Evolutionary conservation across 2,797 vertebrate genomes (phyloP).

Genomic region (Stomatorhinus walkeri): DNA sequence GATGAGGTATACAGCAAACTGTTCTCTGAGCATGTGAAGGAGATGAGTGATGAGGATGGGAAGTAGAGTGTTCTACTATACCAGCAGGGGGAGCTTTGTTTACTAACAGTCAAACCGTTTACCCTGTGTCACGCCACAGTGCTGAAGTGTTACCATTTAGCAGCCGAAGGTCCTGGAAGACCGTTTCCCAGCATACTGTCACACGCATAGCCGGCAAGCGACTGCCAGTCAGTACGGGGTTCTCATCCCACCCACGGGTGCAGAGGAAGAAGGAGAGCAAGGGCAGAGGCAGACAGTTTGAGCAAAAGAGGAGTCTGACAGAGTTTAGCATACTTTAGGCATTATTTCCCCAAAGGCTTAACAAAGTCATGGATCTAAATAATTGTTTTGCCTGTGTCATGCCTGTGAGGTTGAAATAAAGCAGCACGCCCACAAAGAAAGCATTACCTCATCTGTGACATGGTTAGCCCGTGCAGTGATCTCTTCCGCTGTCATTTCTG

Average conservation of each 20-base stretch:
- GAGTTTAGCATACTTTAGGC: neutral
- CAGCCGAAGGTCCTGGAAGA: conserved; percentile 24
- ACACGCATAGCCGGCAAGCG: conserved; percentile 28
- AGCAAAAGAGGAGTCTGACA: neutral
- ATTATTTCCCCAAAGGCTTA: neutral
- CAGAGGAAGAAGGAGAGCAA: conserved; percentile 19
- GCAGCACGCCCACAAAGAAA: neutral
- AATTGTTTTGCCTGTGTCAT: neutral
- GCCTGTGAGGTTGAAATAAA: neutral
- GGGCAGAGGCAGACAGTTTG: neutral
- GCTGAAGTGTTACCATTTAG: conserved; percentile 18
- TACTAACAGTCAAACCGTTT: conserved; percentile 18
- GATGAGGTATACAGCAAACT: neutral
- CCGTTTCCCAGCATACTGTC: conserved; percentile 29
- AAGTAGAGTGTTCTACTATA: neutral
- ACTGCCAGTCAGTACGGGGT: conserved; percentile 27
- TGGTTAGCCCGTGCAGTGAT: conserved; percentile 78
- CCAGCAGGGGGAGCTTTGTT: neutral
- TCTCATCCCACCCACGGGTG: conserved; percentile 23
- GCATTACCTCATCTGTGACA: conserved; percentile 87
- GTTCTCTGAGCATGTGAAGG: neutral
- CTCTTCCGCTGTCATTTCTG: conserved; percentile 76
- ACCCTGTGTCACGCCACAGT: conserved; percentile 30
- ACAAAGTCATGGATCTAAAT: neutral
- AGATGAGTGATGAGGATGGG: neutral